A percentile compares a stretch with the other conserved stretches of the same genome.
These are phyloP conservation scores for Rhingia rostrata DNA, from an alignment of 2,888 invertebrate genomes.

Conservation along the genomic window DNA sequence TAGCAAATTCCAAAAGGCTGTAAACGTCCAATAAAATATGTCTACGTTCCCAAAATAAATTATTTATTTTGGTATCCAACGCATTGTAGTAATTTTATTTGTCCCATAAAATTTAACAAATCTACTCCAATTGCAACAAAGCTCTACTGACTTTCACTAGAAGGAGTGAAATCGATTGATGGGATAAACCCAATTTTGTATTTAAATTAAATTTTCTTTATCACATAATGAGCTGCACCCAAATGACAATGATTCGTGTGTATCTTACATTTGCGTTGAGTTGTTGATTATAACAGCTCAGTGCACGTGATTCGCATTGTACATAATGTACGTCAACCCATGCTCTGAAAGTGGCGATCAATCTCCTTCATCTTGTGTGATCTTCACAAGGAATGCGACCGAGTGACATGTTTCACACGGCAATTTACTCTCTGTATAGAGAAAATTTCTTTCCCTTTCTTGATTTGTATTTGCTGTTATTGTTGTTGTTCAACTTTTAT, in stretches of 20 bases:
- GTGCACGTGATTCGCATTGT: slow-evolving; percentile 45
- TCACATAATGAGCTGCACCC: neutral
- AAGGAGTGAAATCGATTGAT: slow-evolving; percentile 48
- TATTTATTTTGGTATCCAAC: too few species aligned
- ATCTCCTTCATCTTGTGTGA: slow-evolving; percentile 25
- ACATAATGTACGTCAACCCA: slow-evolving; percentile 1
- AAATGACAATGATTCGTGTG: slow-evolving; percentile 22
- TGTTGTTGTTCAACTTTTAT: slow-evolving; percentile 4
- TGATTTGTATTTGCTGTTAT: neutral
- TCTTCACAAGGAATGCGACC: slow-evolving; percentile 58
- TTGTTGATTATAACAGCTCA: slow-evolving; percentile 1
- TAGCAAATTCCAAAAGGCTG: too few species aligned
- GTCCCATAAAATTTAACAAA: too few species aligned
- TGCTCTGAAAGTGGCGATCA: slow-evolving; percentile 38
- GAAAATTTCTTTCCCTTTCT: slow-evolving; percentile 57
- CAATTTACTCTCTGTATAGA: slow-evolving; percentile 35
- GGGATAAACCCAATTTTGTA: neutral
- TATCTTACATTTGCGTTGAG: slow-evolving; percentile 10
- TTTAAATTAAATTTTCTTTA: neutral
- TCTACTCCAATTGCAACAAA: too few species aligned
- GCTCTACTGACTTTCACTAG: neutral
- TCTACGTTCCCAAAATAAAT: too few species aligned
- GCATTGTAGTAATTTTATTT: too few species aligned
- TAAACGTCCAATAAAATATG: too few species aligned
- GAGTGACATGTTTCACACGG: slow-evolving; percentile 66